Percentiles rank a stretch among this genome's conserved stretches.
Conservation (phyloP, 2,888 invertebrate genomes). For the Eudasyphora cyanicolor region DNA sequence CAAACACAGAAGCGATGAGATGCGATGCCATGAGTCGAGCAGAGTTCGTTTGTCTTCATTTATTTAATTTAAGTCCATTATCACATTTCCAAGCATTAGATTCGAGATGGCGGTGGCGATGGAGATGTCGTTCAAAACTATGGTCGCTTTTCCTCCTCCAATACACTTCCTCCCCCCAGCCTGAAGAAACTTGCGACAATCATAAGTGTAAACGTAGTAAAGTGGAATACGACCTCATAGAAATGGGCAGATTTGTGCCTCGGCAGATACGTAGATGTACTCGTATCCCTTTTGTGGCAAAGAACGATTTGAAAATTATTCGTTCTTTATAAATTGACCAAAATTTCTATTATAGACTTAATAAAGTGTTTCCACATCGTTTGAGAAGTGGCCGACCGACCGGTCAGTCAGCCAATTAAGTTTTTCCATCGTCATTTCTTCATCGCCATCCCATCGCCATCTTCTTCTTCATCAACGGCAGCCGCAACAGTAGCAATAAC, state of each 20-base stretch:
- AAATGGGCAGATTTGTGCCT: background rate
- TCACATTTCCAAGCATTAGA: conserved; percentile 72
- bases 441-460: conserved; percentile 5
- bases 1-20: background rate
- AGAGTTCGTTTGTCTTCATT: conserved; percentile 64
- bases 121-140: conserved; percentile 19
- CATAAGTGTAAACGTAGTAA: conserved; percentile 41
- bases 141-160: background rate
- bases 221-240: conserved; percentile 25
- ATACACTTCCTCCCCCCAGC: background rate
- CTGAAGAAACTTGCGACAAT: background rate
- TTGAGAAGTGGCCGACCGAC: conserved; percentile 37
- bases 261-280: conserved; percentile 2
- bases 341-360: conserved; percentile 48
- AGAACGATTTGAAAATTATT: conserved; percentile 46
- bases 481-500: conserved; percentile 24
- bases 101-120: conserved; percentile 56
- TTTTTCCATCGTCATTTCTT: conserved; percentile 33
- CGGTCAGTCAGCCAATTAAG: conserved; percentile 62
- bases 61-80: conserved; percentile 65
- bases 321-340: conserved; percentile 28
- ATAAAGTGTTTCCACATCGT: conserved; percentile 42
- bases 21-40: conserved; percentile 41
- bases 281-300: background rate
- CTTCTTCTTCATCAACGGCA: conserved; percentile 13